A percentile compares a stretch with the other conserved stretches of the same genome.
phyloP scores from a whole-genome alignment of 2,888 invertebrate species.

The Odiellus spinosus region DNA sequence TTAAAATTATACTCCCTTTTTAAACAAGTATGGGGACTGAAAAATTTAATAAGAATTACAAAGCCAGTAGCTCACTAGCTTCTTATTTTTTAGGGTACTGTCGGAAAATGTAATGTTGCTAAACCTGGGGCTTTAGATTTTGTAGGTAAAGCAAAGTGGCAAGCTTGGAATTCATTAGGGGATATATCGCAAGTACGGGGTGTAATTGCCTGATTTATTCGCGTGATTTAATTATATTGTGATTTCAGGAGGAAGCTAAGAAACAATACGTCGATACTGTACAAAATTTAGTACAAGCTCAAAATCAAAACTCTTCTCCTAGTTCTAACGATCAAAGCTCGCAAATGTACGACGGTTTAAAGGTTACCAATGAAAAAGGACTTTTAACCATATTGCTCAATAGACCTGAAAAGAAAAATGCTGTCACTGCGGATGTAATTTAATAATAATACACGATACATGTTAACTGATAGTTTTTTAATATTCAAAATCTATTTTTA shows the following conservation, averaged over 20 bases:
- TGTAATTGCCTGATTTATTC: no score
- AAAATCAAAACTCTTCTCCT: not conserved
- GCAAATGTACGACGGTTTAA: slow-evolving; percentile 17
- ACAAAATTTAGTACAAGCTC: not conserved
- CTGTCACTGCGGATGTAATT: slow-evolving; percentile 40
- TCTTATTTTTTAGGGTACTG: slow-evolving; percentile 28
- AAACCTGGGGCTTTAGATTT: slow-evolving; percentile 41
- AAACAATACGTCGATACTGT: not conserved
- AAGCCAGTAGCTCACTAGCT: no score
- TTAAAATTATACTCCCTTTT: slow-evolving; percentile 38
- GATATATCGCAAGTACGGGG: slow-evolving; percentile 32
- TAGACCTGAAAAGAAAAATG: slow-evolving; percentile 64
- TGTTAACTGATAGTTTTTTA: slow-evolving; percentile 1
- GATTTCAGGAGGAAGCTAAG: not conserved
- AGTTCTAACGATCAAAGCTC: not conserved
- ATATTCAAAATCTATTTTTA: slow-evolving; percentile 19
- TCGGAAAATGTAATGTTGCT: slow-evolving; percentile 34
- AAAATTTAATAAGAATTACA: not conserved
- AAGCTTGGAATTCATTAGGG: slow-evolving; percentile 37
- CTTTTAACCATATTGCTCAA: slow-evolving; percentile 49
- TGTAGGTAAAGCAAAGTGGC: slow-evolving; percentile 40
- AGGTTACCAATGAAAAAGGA: slow-evolving; percentile 32
- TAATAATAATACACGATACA: not conserved
- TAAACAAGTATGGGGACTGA: slow-evolving; percentile 33
- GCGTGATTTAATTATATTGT: no score